A percentile compares a stretch with the other conserved stretches of the same genome.
Conservation (phyloP, 2,797 vertebrate species). For the Mastacembelus armatus region DNA sequence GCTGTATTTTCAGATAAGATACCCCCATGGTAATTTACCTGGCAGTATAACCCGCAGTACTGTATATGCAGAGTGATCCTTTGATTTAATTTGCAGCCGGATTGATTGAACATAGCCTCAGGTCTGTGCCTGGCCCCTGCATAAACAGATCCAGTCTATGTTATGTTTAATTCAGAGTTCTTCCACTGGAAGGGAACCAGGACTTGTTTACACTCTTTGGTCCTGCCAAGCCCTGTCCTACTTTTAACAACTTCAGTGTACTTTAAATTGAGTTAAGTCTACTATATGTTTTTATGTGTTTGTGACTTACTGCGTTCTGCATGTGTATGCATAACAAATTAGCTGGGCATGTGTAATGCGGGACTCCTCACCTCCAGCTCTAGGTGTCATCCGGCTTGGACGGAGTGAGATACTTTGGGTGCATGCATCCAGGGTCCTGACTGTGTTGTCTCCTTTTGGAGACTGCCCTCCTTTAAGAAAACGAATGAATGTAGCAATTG, state of each 20-base stretch:
- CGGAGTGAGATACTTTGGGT: conserved; percentile 48
- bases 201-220: conserved; percentile 75
- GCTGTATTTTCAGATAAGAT: conserved; percentile 59
- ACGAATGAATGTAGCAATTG: no score
- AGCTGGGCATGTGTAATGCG: conserved; percentile 75
- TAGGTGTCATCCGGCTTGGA: conserved; percentile 41
- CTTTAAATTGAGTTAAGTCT: conserved; percentile 70
- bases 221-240: conserved; percentile 74
- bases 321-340: conserved; percentile 55
- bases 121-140: conserved; percentile 63
- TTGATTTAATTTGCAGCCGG: conserved; percentile 73
- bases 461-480: no score
- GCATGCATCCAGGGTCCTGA: conserved; percentile 39
- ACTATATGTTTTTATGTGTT: conserved; percentile 31
- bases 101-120: conserved; percentile 78
- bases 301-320: conserved; percentile 28
- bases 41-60: conserved; percentile 45
- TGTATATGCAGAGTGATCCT: conserved; percentile 60
- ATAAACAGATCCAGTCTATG: conserved; percentile 71
- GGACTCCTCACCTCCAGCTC: conserved; percentile 59
- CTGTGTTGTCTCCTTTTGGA: not conserved
- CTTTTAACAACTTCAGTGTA: conserved; percentile 68
- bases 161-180: conserved; percentile 79
- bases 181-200: conserved; percentile 67
- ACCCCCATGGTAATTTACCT: conserved; percentile 60